Evolutionary conservation across 2,113 vertebrate species (phyloP).

Genomic region (Otolemur garnettii): DNA sequence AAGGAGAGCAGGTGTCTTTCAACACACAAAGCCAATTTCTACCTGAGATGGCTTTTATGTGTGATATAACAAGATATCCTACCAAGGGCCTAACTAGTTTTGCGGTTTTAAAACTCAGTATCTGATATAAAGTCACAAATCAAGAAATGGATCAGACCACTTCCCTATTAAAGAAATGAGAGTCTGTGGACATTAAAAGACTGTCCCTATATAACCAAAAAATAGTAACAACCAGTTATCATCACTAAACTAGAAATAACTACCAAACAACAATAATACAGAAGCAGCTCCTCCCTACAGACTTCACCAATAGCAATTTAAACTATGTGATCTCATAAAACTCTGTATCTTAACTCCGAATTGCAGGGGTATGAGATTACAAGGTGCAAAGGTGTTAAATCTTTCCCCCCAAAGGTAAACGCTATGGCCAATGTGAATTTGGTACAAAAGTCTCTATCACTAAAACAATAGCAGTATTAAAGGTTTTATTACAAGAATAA

Average conservation of each 20-base stretch:
- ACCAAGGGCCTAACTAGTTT: background rate
- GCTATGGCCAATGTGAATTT: background rate
- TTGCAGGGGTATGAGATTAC: background rate
- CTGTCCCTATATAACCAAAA: background rate
- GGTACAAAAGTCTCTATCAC: background rate
- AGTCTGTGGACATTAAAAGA: background rate
- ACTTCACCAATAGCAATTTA: background rate
- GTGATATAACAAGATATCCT: background rate
- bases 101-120: constrained; percentile 55
- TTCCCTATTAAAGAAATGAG: background rate
- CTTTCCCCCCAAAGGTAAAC: constrained; percentile 58
- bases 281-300: background rate
- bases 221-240: background rate
- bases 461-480: constrained; percentile 55
- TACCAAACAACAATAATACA: constrained; percentile 23
- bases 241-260: background rate
- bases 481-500: constrained; percentile 40
- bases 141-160: background rate
- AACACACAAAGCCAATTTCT: background rate
- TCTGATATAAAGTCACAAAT: constrained; percentile 40
- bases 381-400: constrained; percentile 4
- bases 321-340: constrained; percentile 23
- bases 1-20: background rate
- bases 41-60: background rate
- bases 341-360: constrained; percentile 32